Conservation (phyloP, 1,140 invertebrate species). For the Lasioglossum albipes region DNA sequence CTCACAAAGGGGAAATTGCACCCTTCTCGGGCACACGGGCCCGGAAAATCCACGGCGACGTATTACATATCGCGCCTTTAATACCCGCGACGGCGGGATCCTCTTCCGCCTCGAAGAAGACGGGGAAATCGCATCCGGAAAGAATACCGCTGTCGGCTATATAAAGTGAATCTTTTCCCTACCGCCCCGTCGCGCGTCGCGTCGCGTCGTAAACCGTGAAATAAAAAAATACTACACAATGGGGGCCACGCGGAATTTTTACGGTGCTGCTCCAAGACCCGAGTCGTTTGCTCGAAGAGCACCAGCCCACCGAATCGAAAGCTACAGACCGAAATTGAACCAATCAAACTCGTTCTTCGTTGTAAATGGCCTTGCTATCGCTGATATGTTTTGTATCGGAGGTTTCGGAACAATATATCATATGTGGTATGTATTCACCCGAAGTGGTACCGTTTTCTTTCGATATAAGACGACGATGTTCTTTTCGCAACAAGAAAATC, state of each 20-base stretch:
- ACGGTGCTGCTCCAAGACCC: background rate
- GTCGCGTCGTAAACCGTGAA: background rate
- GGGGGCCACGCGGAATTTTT: background rate
- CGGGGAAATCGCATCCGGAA: background rate
- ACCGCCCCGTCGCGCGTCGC: background rate
- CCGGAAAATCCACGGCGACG: background rate
- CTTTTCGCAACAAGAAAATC: no score
- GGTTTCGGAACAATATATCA: no score
- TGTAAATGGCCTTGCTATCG: no score
- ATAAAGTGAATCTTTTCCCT: background rate
- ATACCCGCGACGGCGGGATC: background rate
- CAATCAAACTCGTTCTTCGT: no score
- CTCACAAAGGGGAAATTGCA: slow-evolving; percentile 10
- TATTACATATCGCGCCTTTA: slow-evolving; percentile 10
- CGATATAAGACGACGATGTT: no score
- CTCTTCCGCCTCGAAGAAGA: no score
- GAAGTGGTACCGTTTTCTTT: no score
- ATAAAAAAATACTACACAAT: background rate
- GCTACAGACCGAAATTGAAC: no score
- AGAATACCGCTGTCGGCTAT: background rate
- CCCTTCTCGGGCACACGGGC: background rate
- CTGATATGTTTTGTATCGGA: no score
- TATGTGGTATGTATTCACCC: no score
- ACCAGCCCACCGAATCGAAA: no score
- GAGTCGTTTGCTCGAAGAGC: background rate